Percentiles rank a stretch among this genome's conserved stretches.
phyloP scores from a whole-genome alignment of 2,113 vertebrate genomes.

The Neodontobutis hainanensis region DNA sequence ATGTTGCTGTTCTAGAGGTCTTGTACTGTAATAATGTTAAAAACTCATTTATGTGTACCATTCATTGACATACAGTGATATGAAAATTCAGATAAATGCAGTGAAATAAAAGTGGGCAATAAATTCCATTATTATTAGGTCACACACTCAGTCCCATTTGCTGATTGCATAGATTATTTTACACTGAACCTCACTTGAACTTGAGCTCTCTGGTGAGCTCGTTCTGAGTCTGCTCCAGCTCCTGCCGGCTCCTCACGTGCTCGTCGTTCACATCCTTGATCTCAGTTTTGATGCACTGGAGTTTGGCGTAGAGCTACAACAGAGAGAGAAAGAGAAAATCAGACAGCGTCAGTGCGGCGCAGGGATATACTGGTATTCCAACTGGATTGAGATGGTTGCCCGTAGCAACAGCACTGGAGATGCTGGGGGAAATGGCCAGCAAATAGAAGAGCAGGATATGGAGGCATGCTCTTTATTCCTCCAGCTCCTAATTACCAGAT shows the following conservation, averaged over 20 bases:
- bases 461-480: conserved; percentile 17
- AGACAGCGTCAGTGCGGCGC: conserved; percentile 14
- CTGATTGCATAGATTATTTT: conserved; percentile 67
- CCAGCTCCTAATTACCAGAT: conserved; percentile 19
- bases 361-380: conserved; percentile 28
- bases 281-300: conserved; percentile 95
- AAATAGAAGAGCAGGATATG: conserved; percentile 39
- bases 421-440: conserved; percentile 39
- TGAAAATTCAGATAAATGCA: too few species aligned
- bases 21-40: too few species aligned
- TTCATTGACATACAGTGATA: too few species aligned
- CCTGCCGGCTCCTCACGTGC: conserved; percentile 93
- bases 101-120: too few species aligned
- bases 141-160: too few species aligned
- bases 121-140: too few species aligned
- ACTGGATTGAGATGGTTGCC: conserved; percentile 50
- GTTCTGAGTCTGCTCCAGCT: conserved; percentile 96
- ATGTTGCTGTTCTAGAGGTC: too few species aligned
- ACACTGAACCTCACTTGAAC: conserved; percentile 89
- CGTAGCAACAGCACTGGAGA: conserved; percentile 60
- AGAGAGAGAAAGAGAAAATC: conserved; percentile 8
- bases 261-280: conserved; percentile 97
- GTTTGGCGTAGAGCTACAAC: conserved; percentile 90
- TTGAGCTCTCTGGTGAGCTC: conserved; percentile 97
- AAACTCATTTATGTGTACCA: too few species aligned